phyloP scores from a whole-genome alignment of 2,888 invertebrate species.

The Epinotia ramella region DNA sequence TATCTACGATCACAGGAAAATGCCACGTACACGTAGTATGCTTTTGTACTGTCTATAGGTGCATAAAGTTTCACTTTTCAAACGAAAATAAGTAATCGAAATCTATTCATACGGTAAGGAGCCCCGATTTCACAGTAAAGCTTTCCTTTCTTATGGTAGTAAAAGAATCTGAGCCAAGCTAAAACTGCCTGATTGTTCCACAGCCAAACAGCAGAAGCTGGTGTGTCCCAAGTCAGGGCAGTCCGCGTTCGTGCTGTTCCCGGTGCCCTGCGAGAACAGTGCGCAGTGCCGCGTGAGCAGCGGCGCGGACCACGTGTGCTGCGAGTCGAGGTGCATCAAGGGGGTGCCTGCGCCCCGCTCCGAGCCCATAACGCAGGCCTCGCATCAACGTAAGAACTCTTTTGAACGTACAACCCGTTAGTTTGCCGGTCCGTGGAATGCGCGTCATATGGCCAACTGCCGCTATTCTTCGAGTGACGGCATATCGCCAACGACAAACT shows the following conservation, averaged over 20 bases:
- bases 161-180: background rate
- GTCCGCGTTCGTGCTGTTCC: slow-evolving; percentile 72
- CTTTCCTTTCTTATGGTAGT: background rate
- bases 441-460: too few relatives aligned
- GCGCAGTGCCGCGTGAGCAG: slow-evolving; percentile 75
- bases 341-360: slow-evolving; percentile 86
- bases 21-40: too few relatives aligned
- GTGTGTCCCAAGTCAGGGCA: slow-evolving; percentile 76
- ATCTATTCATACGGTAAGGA: too few relatives aligned
- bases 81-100: too few relatives aligned
- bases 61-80: too few relatives aligned
- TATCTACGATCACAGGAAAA: too few relatives aligned
- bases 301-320: slow-evolving; percentile 80
- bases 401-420: too few relatives aligned
- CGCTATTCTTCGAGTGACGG: too few relatives aligned
- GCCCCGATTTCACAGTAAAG: too few relatives aligned
- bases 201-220: slow-evolving; percentile 75
- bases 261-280: slow-evolving; percentile 78
- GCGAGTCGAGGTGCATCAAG: slow-evolving; percentile 84
- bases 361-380: slow-evolving; percentile 61
- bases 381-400: slow-evolving; percentile 80
- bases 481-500: too few relatives aligned
- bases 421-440: too few relatives aligned
- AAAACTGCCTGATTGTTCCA: slow-evolving; percentile 4
- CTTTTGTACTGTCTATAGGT: too few relatives aligned